A percentile compares a stretch with the other conserved stretches of the same genome.
Evolutionary conservation across 2,888 invertebrate species (phyloP).

Genomic region (Parnassius apollo): DNA sequence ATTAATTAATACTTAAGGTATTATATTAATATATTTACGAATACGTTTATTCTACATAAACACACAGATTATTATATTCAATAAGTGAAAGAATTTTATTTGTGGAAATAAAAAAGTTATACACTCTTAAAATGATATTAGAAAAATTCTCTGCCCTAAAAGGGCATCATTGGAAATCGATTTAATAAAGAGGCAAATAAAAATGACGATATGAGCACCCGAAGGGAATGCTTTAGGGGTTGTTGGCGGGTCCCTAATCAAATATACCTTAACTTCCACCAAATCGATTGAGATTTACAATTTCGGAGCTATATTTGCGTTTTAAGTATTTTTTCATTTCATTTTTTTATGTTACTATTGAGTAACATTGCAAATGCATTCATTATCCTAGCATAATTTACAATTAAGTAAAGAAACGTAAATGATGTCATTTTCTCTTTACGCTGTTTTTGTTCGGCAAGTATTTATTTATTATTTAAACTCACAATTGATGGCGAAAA

Average conservation of each 20-base stretch:
- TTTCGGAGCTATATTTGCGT: constrained; percentile 32
- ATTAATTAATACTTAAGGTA: too few relatives aligned
- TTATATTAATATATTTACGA: too few relatives aligned
- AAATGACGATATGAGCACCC: constrained; percentile 57
- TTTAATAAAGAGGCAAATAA: constrained; percentile 65
- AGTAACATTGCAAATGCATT: too few relatives aligned
- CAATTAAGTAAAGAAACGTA: too few relatives aligned
- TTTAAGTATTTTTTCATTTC: constrained; percentile 24
- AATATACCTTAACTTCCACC: constrained; percentile 63
- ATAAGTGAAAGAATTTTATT: constrained; percentile 25
- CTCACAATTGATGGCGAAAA: too few relatives aligned
- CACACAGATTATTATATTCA: constrained; percentile 1
- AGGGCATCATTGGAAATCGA: constrained; percentile 63
- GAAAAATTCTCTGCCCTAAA: constrained; percentile 44
- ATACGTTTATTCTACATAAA: too few relatives aligned
- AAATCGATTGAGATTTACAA: constrained; percentile 56
- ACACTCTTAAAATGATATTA: constrained; percentile 44
- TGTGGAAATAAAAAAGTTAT: constrained; percentile 36
- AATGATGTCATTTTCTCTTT: too few relatives aligned
- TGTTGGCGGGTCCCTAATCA: constrained; percentile 62
- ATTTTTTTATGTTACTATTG: too few relatives aligned
- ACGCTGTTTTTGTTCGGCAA: too few relatives aligned
- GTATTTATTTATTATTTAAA: too few relatives aligned
- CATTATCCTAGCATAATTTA: too few relatives aligned
- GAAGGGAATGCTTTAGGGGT: constrained; percentile 41